A percentile compares a stretch with the other conserved stretches of the same genome.
phyloP scores from a whole-genome alignment of 1,140 invertebrate species.

The Rhopalosiphum maidis region DNA sequence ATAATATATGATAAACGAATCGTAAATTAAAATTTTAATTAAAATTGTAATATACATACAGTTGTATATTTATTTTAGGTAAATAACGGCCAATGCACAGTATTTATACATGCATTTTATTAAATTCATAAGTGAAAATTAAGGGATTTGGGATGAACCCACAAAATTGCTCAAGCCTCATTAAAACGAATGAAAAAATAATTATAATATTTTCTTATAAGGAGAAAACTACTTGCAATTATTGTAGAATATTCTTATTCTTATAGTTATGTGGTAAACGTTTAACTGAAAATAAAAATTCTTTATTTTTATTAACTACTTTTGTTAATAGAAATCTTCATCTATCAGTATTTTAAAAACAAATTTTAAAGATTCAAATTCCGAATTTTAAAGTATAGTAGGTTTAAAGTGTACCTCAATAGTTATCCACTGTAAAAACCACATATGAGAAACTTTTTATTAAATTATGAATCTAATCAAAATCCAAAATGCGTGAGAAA shows the following conservation, averaged over 20 bases:
- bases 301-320: neutral
- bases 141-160: neutral
- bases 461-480: too few relatives aligned
- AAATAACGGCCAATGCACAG: neutral
- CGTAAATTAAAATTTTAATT: neutral
- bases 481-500: too few relatives aligned
- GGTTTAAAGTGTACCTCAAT: neutral
- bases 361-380: neutral
- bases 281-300: neutral
- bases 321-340: neutral
- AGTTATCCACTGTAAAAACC: neutral
- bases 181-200: neutral
- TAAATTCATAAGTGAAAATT: neutral
- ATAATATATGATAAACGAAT: neutral
- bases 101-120: neutral
- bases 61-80: neutral
- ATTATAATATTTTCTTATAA: neutral
- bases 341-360: neutral
- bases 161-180: too few relatives aligned
- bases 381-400: neutral
- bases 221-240: neutral
- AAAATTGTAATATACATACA: neutral
- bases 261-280: neutral
- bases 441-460: neutral
- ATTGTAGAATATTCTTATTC: neutral